These are phyloP conservation scores for Athalia rosae DNA, from an alignment of 2,888 invertebrate genomes.

Conservation along the genomic window DNA sequence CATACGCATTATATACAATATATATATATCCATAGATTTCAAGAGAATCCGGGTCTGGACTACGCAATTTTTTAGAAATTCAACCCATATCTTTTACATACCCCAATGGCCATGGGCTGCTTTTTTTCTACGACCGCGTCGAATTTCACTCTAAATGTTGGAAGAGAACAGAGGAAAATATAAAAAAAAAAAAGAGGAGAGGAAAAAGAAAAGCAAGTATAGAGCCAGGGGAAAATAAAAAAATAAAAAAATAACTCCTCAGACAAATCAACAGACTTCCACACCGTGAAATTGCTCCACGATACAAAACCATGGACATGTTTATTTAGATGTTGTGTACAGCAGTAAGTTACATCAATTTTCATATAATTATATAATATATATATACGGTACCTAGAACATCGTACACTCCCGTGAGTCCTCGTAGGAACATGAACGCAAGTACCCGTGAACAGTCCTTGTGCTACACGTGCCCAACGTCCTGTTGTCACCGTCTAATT, in stretches of 20 bases:
- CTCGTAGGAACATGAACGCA: constrained; percentile 29
- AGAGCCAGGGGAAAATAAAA: neutral
- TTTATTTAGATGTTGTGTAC: constrained; percentile 26
- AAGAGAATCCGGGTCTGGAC: neutral
- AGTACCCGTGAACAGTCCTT: constrained; percentile 39
- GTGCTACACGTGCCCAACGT: constrained; percentile 40
- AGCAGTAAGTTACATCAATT: constrained; percentile 13
- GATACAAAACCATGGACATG: constrained; percentile 33
- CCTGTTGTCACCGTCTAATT: constrained; percentile 43
- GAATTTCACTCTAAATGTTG: constrained; percentile 18
- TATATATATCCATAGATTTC: neutral
- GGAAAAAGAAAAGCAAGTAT: neutral
- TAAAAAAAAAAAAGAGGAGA: neutral
- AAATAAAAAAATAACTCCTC: neutral
- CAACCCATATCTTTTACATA: neutral
- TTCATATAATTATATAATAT: constrained; percentile 36
- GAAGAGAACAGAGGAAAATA: constrained; percentile 5
- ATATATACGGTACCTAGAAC: neutral
- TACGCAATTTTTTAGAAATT: constrained; percentile 2
- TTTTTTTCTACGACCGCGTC: constrained; percentile 7
- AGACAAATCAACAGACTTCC: constrained; percentile 12
- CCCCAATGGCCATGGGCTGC: too few relatives aligned
- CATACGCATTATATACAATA: neutral
- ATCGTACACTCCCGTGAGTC: constrained; percentile 8
- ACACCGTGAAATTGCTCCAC: constrained; percentile 19